Conservation (phyloP, 2,113 vertebrate genomes). For the Mastomys coucha region DNA sequence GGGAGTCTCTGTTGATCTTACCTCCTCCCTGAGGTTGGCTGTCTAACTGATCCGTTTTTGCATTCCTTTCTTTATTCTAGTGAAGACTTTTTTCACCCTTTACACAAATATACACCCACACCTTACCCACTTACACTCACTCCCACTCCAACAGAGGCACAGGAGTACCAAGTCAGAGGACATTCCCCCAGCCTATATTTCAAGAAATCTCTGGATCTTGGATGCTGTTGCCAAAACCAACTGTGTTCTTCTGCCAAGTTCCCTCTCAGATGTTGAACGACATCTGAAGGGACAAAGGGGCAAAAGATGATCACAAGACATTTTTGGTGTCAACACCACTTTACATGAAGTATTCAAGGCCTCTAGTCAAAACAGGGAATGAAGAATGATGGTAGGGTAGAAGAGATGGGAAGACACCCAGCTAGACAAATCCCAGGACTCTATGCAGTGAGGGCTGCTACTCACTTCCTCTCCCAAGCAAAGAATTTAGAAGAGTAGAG, state of each 20-base stretch:
- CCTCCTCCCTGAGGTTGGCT: slow-evolving; percentile 10
- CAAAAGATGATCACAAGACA: background rate
- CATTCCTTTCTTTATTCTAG: slow-evolving; percentile 72
- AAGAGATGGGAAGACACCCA: background rate
- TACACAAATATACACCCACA: slow-evolving; percentile 46
- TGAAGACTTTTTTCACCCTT: slow-evolving; percentile 57
- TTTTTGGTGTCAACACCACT: background rate
- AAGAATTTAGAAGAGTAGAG: background rate
- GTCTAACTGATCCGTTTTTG: slow-evolving; percentile 57
- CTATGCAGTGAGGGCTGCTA: fast-evolving
- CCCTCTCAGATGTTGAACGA: background rate
- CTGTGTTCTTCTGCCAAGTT: background rate
- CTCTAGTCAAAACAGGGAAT: slow-evolving; percentile 36
- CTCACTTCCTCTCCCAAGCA: background rate
- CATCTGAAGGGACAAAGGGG: slow-evolving; percentile 10
- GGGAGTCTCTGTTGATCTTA: slow-evolving; percentile 47
- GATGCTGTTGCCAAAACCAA: slow-evolving; percentile 4
- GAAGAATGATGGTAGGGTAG: too few relatives aligned
- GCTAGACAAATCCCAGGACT: background rate
- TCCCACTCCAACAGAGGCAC: background rate
- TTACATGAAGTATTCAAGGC: slow-evolving; percentile 40
- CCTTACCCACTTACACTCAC: background rate
- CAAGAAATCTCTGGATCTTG: background rate
- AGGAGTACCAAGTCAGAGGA: background rate
- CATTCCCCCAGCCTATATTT: background rate